phyloP scores from a whole-genome alignment of 2,797 vertebrate species.

The Loriculus beryllinus region DNA sequence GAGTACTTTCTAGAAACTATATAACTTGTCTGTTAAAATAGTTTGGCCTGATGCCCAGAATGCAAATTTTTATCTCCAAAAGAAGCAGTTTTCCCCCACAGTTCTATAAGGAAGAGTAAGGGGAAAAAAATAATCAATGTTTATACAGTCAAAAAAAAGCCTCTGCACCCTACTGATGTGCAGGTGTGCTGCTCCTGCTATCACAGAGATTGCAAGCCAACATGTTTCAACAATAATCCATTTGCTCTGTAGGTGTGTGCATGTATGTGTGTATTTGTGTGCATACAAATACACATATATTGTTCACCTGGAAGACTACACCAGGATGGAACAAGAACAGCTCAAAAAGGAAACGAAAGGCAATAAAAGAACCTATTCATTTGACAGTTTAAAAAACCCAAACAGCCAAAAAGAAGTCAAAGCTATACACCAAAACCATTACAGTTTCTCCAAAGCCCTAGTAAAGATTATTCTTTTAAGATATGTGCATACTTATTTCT shows the following conservation, averaged over 20 bases:
- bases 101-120: not conserved
- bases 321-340: not conserved
- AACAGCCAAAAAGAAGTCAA: not conserved
- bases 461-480: not conserved
- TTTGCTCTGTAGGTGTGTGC: accelerated
- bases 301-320: not conserved
- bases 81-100: conserved; percentile 49
- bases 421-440: not conserved
- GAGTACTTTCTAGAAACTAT: conserved; percentile 58
- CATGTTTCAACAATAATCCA: not conserved
- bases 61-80: conserved; percentile 72
- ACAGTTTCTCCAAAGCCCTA: not conserved
- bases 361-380: not conserved
- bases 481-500: not conserved
- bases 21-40: conserved; percentile 69
- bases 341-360: not conserved
- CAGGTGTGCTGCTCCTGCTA: not conserved
- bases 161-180: not conserved
- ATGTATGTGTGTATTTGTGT: accelerated
- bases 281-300: not conserved
- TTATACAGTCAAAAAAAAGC: conserved; percentile 6
- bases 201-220: not conserved
- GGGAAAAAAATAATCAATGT: not conserved
- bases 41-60: conserved; percentile 71
- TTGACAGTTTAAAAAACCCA: not conserved